Percentiles rank a stretch among this genome's conserved stretches.
Evolutionary conservation across 2,797 vertebrate genomes (phyloP).

Genomic region (Alca torda): DNA sequence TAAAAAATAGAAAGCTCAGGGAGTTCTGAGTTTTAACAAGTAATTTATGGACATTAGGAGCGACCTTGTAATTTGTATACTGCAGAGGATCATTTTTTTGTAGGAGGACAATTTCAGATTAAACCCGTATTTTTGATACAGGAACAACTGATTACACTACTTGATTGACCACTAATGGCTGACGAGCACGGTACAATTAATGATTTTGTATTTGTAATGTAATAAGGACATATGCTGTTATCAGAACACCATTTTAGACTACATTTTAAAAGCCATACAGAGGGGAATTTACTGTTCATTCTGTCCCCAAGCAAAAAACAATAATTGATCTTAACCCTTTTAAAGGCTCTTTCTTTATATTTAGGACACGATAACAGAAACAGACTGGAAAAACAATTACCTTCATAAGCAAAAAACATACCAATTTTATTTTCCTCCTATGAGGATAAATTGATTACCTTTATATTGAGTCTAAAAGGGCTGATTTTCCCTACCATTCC

Average conservation of each 20-base stretch:
- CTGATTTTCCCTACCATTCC: conserved; percentile 43
- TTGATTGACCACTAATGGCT: not conserved
- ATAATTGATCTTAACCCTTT: conserved; percentile 9
- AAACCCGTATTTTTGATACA: not conserved
- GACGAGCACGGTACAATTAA: not conserved
- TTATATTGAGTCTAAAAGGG: conserved; percentile 52
- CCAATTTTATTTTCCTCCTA: conserved; percentile 19
- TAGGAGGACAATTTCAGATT: not conserved
- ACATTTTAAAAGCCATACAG: not conserved
- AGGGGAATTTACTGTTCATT: not conserved
- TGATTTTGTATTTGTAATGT: conserved; percentile 48
- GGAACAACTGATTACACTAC: not conserved
- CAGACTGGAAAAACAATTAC: conserved; percentile 11
- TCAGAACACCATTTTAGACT: not conserved
- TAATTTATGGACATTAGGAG: not conserved
- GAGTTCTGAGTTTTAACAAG: not conserved
- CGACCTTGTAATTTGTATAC: not conserved
- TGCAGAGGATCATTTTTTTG: not conserved
- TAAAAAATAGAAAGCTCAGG: not conserved
- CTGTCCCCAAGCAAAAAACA: not conserved
- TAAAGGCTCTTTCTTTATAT: not conserved
- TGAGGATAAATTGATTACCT: conserved; percentile 58
- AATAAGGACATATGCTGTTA: conserved; percentile 1
- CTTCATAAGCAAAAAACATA: conserved; percentile 1
- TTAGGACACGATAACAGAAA: not conserved